phyloP scores from a whole-genome alignment of 2,113 vertebrate species.

The Sminthopsis crassicaudata region DNA sequence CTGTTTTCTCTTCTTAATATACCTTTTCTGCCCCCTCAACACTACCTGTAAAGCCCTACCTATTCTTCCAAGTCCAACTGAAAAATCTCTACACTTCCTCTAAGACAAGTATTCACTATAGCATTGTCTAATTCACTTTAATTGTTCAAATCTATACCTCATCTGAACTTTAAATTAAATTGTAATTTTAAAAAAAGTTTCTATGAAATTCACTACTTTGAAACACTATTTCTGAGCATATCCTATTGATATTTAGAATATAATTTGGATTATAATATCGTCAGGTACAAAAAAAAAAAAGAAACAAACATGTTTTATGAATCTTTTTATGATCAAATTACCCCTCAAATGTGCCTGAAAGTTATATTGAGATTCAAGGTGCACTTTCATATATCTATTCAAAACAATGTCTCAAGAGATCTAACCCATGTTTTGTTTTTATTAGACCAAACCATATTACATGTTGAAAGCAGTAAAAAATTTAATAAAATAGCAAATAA shows the following conservation, averaged over 20 bases:
- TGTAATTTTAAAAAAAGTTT: background rate
- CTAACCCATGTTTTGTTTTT: too few species aligned
- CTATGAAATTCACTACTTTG: background rate
- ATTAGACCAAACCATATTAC: background rate
- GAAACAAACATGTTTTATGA: background rate
- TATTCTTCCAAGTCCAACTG: background rate
- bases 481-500: background rate
- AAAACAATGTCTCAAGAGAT: background rate
- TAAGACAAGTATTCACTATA: background rate
- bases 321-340: background rate
- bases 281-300: background rate
- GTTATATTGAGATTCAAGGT: background rate
- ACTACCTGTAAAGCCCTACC: background rate
- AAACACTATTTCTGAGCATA: background rate
- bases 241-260: background rate
- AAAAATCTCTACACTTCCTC: background rate
- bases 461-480: background rate
- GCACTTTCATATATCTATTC: background rate
- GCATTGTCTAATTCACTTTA: background rate
- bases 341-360: background rate
- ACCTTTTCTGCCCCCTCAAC: background rate
- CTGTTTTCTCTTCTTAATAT: background rate
- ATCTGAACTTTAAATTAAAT: background rate
- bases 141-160: background rate
- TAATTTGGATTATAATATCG: background rate